Base-by-base conservation (phyloP, 2,113 vertebrate genomes). In the Myotis brandtii region DNA sequence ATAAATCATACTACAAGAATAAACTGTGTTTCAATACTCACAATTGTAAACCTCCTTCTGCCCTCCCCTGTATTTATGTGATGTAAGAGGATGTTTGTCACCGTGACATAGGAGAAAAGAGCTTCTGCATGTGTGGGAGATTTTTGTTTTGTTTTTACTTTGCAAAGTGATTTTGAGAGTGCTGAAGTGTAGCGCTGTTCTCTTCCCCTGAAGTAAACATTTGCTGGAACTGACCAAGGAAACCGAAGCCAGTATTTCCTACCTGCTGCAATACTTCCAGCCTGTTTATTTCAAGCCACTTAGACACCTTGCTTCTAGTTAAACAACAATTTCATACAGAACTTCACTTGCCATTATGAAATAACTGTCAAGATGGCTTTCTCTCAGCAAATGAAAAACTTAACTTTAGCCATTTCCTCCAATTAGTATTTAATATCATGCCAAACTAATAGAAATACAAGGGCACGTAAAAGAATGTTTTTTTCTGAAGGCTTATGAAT, bases 381-480 rank as follows among this genome's bases (percentile, higher is more conserved):
- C 67, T 76, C 91, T 73, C 52, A 79, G 69, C 73, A 82, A 86
- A 34, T 34, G n/a, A 92, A 92, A 92, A 79, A 40, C 3, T 52
- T 27, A 3, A 93, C 87, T 67, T 52, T 43, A 76, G 25, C 73
- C 73, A 80, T 81, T 86, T 56, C 56, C 10, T 83, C 72, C 43
- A 85, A 79, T 96, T 50, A 86, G 37, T 50, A 94, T 92, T 75
- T 87, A 87, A 79, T 25, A 30, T 88, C 32, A 17, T 82, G 40
- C 16, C 52, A 94, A 73, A 72, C 37, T 84, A 64, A 72, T 69
- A 64, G 69, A 91, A 89, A 54, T 72, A 32, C 12, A 91, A 8
- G 12, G 64, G 23, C 5, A 32, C n/a, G 14, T 0, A 43, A 25
- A 91, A 82, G 23, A 73, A 25, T 56, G 12, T 64, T 96, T 96